Conservation (phyloP, 2,888 invertebrate species). For the Mythimna vitellina region DNA sequence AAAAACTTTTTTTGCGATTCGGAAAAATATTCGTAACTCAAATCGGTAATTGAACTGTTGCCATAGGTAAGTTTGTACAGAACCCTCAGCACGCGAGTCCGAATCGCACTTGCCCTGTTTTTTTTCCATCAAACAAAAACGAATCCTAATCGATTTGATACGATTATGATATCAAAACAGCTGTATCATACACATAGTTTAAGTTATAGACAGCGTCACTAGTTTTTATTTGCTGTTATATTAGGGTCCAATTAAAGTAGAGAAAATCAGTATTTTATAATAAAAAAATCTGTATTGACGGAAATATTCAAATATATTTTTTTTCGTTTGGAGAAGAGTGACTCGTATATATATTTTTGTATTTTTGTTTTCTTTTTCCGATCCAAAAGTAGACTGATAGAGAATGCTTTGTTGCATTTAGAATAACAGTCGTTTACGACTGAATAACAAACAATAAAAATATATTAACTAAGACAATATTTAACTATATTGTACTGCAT, state of each 20-base stretch:
- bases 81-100: too few species aligned
- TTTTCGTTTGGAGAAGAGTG: not conserved
- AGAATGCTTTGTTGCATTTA: too few species aligned
- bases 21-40: too few species aligned
- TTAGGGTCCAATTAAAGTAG: not conserved
- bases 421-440: too few species aligned
- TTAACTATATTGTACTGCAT: not conserved
- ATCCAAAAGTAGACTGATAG: not conserved
- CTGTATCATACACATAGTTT: not conserved
- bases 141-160: constrained; percentile 24
- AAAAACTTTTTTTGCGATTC: too few species aligned
- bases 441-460: not conserved
- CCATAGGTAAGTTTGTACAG: too few species aligned
- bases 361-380: too few species aligned
- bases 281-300: too few species aligned
- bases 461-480: not conserved
- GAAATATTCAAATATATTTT: not conserved
- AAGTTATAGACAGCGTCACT: not conserved
- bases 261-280: too few species aligned
- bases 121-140: constrained; percentile 39
- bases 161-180: constrained; percentile 15
- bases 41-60: too few species aligned
- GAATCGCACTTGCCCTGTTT: too few species aligned
- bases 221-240: not conserved
- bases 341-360: not conserved